Evolutionary conservation across 1,140 invertebrate genomes (phyloP), one percentile per base, ranked within the genome.

Genomic region (Tetranychus cinnabarinus): DNA sequence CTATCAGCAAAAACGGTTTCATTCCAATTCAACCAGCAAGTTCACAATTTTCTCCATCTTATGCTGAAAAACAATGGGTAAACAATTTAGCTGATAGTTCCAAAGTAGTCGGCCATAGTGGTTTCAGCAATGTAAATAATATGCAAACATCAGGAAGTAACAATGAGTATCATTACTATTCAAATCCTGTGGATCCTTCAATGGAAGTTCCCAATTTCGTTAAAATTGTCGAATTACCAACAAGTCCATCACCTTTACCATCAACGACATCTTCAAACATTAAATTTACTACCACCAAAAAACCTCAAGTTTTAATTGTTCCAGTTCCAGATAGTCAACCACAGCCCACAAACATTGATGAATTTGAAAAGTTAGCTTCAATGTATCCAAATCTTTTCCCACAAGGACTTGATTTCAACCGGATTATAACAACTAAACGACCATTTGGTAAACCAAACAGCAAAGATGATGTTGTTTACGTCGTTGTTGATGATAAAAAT

Each of bases 311-410:
- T 1, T n/a, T 62, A 13, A 62, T 62, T 10, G 47, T 62, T 33
- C 61, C 61, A 33, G 61, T 62, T 33, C 56, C 61, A n/a, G 61
- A 62, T 58, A 36, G 52, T 48, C 55, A 62, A 37, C 55, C 61
- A 8, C 23, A 62, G 23, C 55, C 54, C 12, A 3, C 58, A 45
- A 23, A 31, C 8, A 23, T 56, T n/a, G 42, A 45, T 15, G 55
- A 62, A 33, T 23, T 62, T 33, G 36, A 47, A 23, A 42, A 47
- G 34, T 31, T 62, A 13, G 35, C 42, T n/a, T 42, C 34, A 50
- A 23, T 31, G 5, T 62, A 62, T 62, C 61, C 61, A 8, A n/a
- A 62, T 23, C 8, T 62, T 12, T 62, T 62, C 35, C 61, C 61
- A 10, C 5, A 34, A 13, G 36, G 52, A 31, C 46, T 61, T 45